Percentiles rank a stretch among this genome's conserved stretches.
These are phyloP conservation scores for Xestia sexstrigata DNA, from an alignment of 2,888 invertebrate species.

Conservation along the genomic window DNA sequence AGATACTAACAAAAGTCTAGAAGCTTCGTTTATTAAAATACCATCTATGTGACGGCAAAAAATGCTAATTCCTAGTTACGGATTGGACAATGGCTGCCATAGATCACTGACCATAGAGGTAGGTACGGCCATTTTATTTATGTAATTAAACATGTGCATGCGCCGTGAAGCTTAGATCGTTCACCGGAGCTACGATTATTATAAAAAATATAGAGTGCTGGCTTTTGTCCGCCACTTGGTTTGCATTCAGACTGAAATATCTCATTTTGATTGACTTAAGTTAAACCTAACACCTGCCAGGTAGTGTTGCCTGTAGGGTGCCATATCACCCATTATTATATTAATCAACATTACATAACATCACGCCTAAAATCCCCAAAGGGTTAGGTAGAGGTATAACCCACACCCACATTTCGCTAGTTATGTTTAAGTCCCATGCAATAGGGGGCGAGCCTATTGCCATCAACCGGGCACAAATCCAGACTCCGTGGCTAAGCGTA, in stretches of 20 bases:
- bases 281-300: no score
- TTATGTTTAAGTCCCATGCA: no score
- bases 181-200: conserved; percentile 69
- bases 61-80: conserved; percentile 68
- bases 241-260: neutral
- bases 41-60: conserved; percentile 62
- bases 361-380: no score
- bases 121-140: conserved; percentile 67
- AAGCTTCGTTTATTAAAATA: conserved; percentile 62
- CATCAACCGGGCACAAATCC: no score
- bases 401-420: no score
- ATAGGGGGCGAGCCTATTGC: no score
- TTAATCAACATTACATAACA: neutral
- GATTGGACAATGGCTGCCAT: conserved; percentile 73
- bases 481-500: no score
- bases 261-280: no score
- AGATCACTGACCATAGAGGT: conserved; percentile 72
- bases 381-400: no score
- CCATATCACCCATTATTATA: neutral
- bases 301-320: neutral
- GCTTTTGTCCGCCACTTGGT: conserved; percentile 33
- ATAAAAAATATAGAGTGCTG: conserved; percentile 54
- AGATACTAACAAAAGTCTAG: conserved; percentile 29
- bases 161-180: conserved; percentile 80
- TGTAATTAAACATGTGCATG: conserved; percentile 82